phyloP scores from a whole-genome alignment of 2,797 vertebrate species.

The Pseudochaenichthys georgianus region DNA sequence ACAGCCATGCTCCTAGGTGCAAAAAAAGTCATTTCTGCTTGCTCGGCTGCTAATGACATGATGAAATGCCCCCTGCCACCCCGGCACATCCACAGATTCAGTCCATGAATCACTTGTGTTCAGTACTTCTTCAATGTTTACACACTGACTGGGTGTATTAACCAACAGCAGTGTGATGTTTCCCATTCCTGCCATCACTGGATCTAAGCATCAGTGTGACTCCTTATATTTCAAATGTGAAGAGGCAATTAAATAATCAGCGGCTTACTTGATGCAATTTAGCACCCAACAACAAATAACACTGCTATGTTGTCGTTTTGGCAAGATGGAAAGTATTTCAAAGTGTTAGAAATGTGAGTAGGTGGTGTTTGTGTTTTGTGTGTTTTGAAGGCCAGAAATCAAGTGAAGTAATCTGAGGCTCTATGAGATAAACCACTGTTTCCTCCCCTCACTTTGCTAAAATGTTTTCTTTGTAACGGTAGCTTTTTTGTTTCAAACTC shows the following conservation, averaged over 20 bases:
- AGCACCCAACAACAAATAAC: slow-evolving; percentile 9
- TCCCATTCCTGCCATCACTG: neutral
- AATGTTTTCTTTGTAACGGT: slow-evolving; percentile 8
- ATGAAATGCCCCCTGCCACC: slow-evolving; percentile 68
- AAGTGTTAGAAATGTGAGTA: neutral
- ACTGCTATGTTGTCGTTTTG: slow-evolving; percentile 13
- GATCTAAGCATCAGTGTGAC: slow-evolving; percentile 3
- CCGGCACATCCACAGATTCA: slow-evolving; percentile 32
- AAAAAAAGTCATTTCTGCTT: slow-evolving; percentile 77
- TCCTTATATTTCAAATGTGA: slow-evolving; percentile 9
- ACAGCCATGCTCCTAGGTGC: slow-evolving; percentile 74
- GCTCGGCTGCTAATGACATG: slow-evolving; percentile 76
- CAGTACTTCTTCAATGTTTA: slow-evolving; percentile 36
- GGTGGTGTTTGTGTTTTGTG: slow-evolving; percentile 38
- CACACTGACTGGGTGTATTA: slow-evolving; percentile 26
- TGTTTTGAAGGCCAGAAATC: slow-evolving; percentile 34
- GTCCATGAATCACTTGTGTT: slow-evolving; percentile 30
- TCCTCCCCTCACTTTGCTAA: slow-evolving; percentile 4
- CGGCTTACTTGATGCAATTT: neutral
- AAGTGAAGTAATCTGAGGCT: slow-evolving; percentile 38
- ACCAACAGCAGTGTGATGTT: slow-evolving; percentile 18
- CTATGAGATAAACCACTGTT: slow-evolving; percentile 18
- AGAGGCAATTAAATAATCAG: slow-evolving; percentile 2
- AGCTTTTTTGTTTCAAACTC: slow-evolving; percentile 7
- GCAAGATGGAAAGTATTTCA: neutral